Conservation (phyloP, 1,140 invertebrate genomes). For the Alviniconcha marisindica region DNA sequence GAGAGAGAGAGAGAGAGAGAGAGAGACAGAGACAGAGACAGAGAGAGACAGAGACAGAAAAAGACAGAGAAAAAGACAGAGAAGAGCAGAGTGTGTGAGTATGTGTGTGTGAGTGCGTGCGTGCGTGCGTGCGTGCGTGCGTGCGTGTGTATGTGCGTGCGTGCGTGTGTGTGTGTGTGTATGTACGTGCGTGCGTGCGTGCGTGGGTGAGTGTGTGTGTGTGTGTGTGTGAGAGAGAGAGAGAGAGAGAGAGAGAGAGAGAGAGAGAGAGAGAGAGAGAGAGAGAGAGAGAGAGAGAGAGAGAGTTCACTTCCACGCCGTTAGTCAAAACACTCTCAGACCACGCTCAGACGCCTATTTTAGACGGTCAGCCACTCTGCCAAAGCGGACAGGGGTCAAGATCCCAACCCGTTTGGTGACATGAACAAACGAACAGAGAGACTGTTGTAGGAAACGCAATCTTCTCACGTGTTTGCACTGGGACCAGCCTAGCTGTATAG, state of each 20-base stretch:
- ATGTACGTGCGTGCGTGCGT: not conserved
- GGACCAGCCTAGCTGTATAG: not conserved
- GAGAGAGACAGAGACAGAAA: too few relatives aligned
- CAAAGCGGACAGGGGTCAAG: too few relatives aligned
- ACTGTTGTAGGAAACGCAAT: not conserved
- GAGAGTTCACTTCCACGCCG: too few relatives aligned
- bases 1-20: not conserved
- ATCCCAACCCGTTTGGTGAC: too few relatives aligned
- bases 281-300: not conserved
- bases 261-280: not conserved
- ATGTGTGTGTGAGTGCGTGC: not conserved
- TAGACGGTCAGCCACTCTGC: too few relatives aligned
- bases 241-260: conserved; percentile 2
- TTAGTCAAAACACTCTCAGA: too few relatives aligned
- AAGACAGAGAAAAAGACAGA: not conserved
- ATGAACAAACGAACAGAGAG: too few relatives aligned
- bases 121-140: conserved; percentile 26
- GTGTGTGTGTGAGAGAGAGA: not conserved
- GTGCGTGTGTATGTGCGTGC: conserved; percentile 24
- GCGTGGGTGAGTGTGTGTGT: not conserved
- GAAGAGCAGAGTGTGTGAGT: too few relatives aligned
- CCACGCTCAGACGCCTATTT: too few relatives aligned
- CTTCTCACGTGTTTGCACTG: not conserved
- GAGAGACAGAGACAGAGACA: not conserved
- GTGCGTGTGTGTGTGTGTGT: conserved; percentile 8